Conservation (phyloP, 2,888 invertebrate species). For the Thecophora atra region DNA sequence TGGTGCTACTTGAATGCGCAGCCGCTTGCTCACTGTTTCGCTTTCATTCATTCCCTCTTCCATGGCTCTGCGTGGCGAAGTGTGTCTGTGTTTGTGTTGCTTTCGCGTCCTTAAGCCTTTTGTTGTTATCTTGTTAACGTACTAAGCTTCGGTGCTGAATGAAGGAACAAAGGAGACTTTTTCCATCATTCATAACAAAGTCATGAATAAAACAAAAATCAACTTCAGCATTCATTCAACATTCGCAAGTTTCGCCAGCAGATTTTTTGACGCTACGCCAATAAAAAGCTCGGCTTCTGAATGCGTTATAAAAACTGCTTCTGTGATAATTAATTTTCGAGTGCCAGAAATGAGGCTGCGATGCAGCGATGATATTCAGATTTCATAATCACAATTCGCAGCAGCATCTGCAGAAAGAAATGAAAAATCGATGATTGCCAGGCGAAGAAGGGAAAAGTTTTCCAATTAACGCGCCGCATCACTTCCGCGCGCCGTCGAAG, state of each 20-base stretch:
- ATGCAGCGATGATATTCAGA: too few species aligned
- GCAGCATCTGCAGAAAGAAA: not conserved
- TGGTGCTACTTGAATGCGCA: constrained; percentile 47
- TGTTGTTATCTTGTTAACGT: constrained; percentile 35
- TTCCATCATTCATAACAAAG: constrained; percentile 1
- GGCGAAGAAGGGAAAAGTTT: constrained; percentile 29
- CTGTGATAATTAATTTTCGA: constrained; percentile 14
- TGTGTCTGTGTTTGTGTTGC: constrained; percentile 19
- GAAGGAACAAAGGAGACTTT: constrained; percentile 16
- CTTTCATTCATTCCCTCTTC: constrained; percentile 31
- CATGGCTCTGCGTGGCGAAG: not conserved
- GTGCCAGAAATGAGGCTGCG: not conserved
- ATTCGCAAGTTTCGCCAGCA: constrained; percentile 9
- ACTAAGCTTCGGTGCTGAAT: constrained; percentile 20
- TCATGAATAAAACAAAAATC: constrained; percentile 21
- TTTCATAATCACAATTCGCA: too few species aligned
- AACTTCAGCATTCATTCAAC: not conserved
- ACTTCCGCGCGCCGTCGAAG: not conserved
- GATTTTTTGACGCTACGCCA: not conserved
- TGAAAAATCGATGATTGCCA: constrained; percentile 34
- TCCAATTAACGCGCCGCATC: constrained; percentile 34
- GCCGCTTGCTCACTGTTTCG: constrained; percentile 37
- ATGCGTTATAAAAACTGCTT: constrained; percentile 11
- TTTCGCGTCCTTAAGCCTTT: constrained; percentile 34
- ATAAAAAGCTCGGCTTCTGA: constrained; percentile 9